Conservation (phyloP, 2,797 vertebrate genomes). For the Centropyge bicolor region DNA sequence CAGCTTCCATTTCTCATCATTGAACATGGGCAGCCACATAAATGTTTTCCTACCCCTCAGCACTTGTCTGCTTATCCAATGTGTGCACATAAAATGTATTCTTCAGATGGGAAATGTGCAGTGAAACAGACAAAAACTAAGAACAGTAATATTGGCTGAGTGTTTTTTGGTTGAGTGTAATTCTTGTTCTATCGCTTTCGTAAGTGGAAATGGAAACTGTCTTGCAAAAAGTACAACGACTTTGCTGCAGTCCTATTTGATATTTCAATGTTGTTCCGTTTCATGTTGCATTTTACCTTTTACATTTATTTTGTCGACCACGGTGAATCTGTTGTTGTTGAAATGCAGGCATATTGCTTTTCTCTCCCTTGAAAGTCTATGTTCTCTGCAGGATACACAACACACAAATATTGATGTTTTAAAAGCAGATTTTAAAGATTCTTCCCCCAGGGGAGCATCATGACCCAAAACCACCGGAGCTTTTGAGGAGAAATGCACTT, state of each 20-base stretch:
- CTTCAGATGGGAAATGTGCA: neutral
- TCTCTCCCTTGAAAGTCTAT: constrained; percentile 5
- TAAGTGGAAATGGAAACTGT: neutral
- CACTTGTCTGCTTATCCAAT: neutral
- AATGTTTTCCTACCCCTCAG: neutral
- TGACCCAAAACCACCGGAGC: neutral
- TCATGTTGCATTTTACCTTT: constrained; percentile 13
- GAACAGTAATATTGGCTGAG: neutral
- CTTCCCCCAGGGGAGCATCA: neutral
- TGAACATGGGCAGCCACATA: neutral
- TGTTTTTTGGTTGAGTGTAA: neutral
- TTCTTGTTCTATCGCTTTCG: neutral
- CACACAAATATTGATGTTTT: constrained; percentile 14
- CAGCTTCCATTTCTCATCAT: neutral
- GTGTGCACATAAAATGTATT: neutral
- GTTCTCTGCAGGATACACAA: constrained; percentile 4
- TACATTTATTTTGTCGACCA: neutral
- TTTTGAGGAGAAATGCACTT: constrained; percentile 23
- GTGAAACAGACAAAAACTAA: neutral
- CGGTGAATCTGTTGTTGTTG: neutral
- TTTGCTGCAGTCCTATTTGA: neutral
- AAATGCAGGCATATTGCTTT: neutral
- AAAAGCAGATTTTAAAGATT: constrained; percentile 26
- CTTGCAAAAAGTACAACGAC: neutral
- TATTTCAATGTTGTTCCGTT: constrained; percentile 24